Base-by-base conservation (phyloP, 2,797 vertebrate genomes). In the Acrossocheilus wenchowensis region DNA sequence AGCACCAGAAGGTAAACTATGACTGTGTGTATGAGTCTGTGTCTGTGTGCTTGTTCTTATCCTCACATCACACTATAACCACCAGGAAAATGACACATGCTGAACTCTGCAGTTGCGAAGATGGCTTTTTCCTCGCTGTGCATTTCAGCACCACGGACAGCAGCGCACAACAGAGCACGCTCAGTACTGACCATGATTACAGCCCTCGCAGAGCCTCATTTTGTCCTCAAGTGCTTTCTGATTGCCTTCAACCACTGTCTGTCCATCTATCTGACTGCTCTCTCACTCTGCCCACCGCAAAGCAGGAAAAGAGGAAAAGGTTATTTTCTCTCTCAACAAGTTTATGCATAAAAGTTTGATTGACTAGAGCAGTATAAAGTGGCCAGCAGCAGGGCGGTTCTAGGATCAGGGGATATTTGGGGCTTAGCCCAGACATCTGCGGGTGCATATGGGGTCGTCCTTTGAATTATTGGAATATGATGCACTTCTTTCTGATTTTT, bases 221-320 rank as follows among this genome's bases (percentile, higher is more conserved):
- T 86, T 80, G 81, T 85, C 83, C 78, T 86, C 72, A 84, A 86
- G 87, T 86, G 77, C 82, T 89, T 87, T 89, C 64, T 87, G 36
- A 87, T 84, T 85, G 87, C 82, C 71, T 87, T 81, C 87, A 85
- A 73, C 83, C 54, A 15, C 84, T 85, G 81, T 71, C 81, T 83
- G 39, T 83, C 77, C 89, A 88, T 89, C 92, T 91, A 88, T 89
- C 83, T 92, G 89, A 78, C 87, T 87, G 91, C 92, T 73, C 34
- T 60, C 69, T 71, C 86, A 82, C 88, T 89, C 78, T 41, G 12
- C 43, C 43, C 45, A 90, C 89, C 89, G 36, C 71, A 79, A 9
- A 1, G 7, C 30, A 52, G 80, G 39, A 36, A 52, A 69, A 41
- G 66, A 84, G 54, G 30, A 30, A 75, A 64, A 64, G 26, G 73